phyloP scores from a whole-genome alignment of 1,140 invertebrate species.

The Grapholita molesta region DNA sequence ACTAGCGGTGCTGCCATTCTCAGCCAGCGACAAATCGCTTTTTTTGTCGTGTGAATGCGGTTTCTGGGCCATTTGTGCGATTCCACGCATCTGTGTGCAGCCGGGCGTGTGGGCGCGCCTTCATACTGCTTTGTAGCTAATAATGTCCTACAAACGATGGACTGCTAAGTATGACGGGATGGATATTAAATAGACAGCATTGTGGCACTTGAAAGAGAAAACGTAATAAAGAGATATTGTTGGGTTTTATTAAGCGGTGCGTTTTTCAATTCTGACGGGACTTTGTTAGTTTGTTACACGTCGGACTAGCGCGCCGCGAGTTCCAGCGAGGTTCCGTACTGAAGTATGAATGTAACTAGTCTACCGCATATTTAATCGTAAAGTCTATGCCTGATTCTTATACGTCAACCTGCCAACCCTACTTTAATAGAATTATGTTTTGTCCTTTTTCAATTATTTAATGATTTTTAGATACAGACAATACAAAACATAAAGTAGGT shows the following conservation, averaged over 20 bases:
- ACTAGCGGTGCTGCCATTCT: not conserved
- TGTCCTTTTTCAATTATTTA: too few relatives aligned
- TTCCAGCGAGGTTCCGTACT: not conserved
- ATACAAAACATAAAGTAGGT: too few relatives aligned
- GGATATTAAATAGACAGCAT: not conserved
- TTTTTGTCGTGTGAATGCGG: constrained; percentile 21
- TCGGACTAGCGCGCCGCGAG: not conserved
- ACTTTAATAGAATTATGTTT: too few relatives aligned
- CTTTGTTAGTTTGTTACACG: not conserved
- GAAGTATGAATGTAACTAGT: too few relatives aligned
- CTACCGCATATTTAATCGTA: too few relatives aligned
- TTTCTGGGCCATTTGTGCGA: constrained; percentile 17
- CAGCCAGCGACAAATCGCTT: constrained; percentile 15
- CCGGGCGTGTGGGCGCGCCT: not conserved
- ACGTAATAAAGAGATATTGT: not conserved
- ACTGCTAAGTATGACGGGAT: not conserved
- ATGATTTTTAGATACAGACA: too few relatives aligned
- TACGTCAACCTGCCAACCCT: too few relatives aligned
- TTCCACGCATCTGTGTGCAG: constrained; percentile 7
- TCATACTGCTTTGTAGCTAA: not conserved
- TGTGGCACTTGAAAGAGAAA: not conserved
- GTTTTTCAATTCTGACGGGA: not conserved
- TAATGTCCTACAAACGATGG: constrained; percentile 5
- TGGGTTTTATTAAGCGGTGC: not conserved
- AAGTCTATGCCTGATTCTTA: too few relatives aligned